Percentiles rank a stretch among this genome's conserved stretches.
phyloP scores from a whole-genome alignment of 2,113 vertebrate genomes.

The Alethe diademata region DNA sequence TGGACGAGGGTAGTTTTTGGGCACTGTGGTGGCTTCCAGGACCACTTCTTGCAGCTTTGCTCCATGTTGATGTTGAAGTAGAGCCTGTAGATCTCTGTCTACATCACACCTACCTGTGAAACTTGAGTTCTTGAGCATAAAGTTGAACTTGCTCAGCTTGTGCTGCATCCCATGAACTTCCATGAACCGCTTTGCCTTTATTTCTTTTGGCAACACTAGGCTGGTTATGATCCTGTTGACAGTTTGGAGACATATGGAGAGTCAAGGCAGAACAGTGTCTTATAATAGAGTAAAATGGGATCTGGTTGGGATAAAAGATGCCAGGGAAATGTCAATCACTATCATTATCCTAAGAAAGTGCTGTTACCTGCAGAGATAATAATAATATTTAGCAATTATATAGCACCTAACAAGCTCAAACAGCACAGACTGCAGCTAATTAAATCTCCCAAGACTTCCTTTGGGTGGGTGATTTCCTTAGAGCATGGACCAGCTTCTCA shows the following conservation, averaged over 20 bases:
- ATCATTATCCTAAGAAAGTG: slow-evolving; percentile 48
- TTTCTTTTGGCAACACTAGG: background rate
- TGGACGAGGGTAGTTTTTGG: background rate
- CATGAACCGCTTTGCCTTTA: background rate
- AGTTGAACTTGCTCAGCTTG: background rate
- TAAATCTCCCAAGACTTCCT: slow-evolving; percentile 32
- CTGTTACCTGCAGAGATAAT: slow-evolving; percentile 61
- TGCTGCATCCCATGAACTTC: background rate
- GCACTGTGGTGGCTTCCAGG: background rate
- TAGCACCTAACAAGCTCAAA: slow-evolving; percentile 31
- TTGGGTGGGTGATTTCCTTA: slow-evolving; percentile 22
- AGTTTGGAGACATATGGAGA: slow-evolving; percentile 30
- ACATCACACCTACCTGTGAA: accelerated
- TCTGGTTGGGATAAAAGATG: slow-evolving; percentile 46
- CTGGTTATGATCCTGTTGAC: background rate
- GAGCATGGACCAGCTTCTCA: background rate
- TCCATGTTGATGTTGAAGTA: accelerated
- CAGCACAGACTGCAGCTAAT: slow-evolving; percentile 2
- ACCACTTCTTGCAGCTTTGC: background rate
- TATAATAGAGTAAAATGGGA: slow-evolving; percentile 2
- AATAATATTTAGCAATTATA: slow-evolving; percentile 57
- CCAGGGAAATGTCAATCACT: slow-evolving; percentile 52
- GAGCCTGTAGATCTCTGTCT: accelerated
- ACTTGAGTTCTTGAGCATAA: background rate
- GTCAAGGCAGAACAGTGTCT: slow-evolving; percentile 15